These are phyloP conservation scores for Zootoca vivipara DNA, from an alignment of 2,113 vertebrate genomes.

Conservation along the genomic window DNA sequence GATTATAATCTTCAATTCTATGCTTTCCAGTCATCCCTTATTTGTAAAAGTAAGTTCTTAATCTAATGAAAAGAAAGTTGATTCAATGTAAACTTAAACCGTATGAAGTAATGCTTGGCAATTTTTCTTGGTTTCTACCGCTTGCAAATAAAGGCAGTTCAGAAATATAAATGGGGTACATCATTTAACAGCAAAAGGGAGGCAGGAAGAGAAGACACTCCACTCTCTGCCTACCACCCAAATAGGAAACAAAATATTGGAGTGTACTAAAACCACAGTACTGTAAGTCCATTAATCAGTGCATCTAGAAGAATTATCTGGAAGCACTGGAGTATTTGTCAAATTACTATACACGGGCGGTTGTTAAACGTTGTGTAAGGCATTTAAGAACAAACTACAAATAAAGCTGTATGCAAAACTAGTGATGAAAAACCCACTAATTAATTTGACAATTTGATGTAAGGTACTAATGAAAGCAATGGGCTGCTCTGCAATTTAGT, in stretches of 20 bases:
- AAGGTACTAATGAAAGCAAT: conserved; percentile 66
- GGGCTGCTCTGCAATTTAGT: conserved; percentile 55
- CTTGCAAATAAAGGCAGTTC: conserved; percentile 46
- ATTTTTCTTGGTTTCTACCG: conserved; percentile 66
- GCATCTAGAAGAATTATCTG: conserved; percentile 40
- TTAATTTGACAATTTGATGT: conserved; percentile 70
- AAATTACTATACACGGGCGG: conserved; percentile 13
- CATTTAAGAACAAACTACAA: conserved; percentile 38
- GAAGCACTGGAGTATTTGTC: conserved; percentile 45
- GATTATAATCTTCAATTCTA: conserved; percentile 67
- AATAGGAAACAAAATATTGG: conserved; percentile 66
- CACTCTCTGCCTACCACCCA: conserved; percentile 51
- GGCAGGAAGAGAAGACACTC: conserved; percentile 47
- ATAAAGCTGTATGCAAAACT: conserved; percentile 62
- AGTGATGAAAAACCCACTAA: conserved; percentile 67
- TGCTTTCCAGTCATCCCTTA: conserved; percentile 63
- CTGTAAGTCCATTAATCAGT: conserved; percentile 59
- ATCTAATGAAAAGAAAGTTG: conserved; percentile 68
- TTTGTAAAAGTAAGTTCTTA: conserved; percentile 63
- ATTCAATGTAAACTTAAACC: conserved; percentile 72
- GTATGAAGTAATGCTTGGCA: conserved; percentile 79
- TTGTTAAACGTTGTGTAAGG: conserved; percentile 9
- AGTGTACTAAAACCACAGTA: conserved; percentile 63
- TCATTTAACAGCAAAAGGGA: conserved; percentile 62
- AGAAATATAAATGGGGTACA: conserved; percentile 60